A percentile compares a stretch with the other conserved stretches of the same genome.
Evolutionary conservation across 2,888 invertebrate genomes (phyloP).

Genomic region (Sepiola atlantica): DNA sequence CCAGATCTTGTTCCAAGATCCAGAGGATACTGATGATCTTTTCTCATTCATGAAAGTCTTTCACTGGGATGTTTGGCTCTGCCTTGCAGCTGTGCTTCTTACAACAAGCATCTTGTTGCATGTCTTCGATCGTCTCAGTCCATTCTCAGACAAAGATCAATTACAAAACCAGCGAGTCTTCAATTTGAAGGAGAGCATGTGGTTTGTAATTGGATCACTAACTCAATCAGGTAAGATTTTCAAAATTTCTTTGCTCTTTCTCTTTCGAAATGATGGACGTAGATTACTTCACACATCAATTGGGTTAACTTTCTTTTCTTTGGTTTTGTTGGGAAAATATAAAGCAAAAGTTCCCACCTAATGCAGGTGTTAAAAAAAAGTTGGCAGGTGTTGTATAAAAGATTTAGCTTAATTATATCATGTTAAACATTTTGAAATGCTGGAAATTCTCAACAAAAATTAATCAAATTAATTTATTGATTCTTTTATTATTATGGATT

Average conservation of each 20-base stretch:
- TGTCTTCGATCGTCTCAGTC: slow-evolving; percentile 91
- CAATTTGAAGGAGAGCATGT: slow-evolving; percentile 92
- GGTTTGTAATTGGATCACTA: slow-evolving; percentile 94
- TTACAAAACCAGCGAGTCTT: slow-evolving; percentile 61
- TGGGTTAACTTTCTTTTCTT: neutral
- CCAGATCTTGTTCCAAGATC: slow-evolving; percentile 89
- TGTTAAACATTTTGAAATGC: neutral
- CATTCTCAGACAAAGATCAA: slow-evolving; percentile 77
- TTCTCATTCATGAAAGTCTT: slow-evolving; percentile 96
- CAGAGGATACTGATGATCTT: slow-evolving; percentile 85
- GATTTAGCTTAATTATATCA: neutral
- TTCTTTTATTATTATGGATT: neutral
- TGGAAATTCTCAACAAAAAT: neutral
- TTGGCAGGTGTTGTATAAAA: neutral
- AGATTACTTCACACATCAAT: no score
- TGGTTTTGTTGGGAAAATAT: neutral
- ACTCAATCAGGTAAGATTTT: slow-evolving; percentile 83
- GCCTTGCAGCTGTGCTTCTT: slow-evolving; percentile 84
- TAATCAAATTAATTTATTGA: neutral
- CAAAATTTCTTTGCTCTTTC: neutral
- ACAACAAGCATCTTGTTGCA: slow-evolving; percentile 91
- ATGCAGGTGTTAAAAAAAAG: neutral
- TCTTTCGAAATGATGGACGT: neutral
- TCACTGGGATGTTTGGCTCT: slow-evolving; percentile 90
- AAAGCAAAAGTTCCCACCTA: neutral